These are phyloP conservation scores for Oreochromis niloticus DNA, from an alignment of 2,113 vertebrate genomes.

Conservation along the genomic window DNA sequence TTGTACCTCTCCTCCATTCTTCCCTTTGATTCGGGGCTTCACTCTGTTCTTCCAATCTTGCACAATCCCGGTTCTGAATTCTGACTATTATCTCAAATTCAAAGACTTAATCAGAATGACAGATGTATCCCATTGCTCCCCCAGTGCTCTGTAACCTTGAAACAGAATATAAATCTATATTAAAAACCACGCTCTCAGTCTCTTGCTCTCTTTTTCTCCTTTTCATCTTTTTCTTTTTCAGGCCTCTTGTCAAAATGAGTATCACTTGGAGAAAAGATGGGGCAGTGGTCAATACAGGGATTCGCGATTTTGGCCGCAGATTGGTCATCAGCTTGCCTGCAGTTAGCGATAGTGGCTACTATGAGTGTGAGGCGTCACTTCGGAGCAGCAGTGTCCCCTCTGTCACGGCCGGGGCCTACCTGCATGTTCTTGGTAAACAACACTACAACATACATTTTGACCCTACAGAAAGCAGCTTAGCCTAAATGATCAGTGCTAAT, in stretches of 20 bases:
- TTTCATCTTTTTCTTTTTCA: constrained; percentile 45
- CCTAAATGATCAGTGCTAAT: neutral
- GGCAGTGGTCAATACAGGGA: constrained; percentile 72
- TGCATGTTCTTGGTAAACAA: constrained; percentile 82
- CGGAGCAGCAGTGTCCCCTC: constrained; percentile 87
- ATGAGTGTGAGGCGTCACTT: constrained; percentile 88
- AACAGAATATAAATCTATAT: constrained; percentile 60
- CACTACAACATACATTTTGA: neutral
- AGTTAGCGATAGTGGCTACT: constrained; percentile 83
- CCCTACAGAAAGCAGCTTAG: neutral
- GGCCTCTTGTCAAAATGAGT: constrained; percentile 90
- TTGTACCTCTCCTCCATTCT: constrained; percentile 33
- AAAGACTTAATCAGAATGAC: constrained; percentile 65
- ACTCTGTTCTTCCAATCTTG: constrained; percentile 32
- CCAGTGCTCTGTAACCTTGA: constrained; percentile 52
- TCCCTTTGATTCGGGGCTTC: constrained; percentile 51
- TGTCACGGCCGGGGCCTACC: constrained; percentile 76
- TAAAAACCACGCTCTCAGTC: constrained; percentile 6
- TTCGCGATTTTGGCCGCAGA: constrained; percentile 87
- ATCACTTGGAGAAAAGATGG: constrained; percentile 92
- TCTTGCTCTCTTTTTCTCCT: neutral
- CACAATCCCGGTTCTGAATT: constrained; percentile 29
- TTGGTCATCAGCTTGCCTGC: constrained; percentile 84
- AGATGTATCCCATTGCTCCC: constrained; percentile 50
- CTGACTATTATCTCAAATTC: constrained; percentile 62